These are phyloP conservation scores for Tenthredo amoena DNA, from an alignment of 2,888 invertebrate genomes.

Conservation along the genomic window DNA sequence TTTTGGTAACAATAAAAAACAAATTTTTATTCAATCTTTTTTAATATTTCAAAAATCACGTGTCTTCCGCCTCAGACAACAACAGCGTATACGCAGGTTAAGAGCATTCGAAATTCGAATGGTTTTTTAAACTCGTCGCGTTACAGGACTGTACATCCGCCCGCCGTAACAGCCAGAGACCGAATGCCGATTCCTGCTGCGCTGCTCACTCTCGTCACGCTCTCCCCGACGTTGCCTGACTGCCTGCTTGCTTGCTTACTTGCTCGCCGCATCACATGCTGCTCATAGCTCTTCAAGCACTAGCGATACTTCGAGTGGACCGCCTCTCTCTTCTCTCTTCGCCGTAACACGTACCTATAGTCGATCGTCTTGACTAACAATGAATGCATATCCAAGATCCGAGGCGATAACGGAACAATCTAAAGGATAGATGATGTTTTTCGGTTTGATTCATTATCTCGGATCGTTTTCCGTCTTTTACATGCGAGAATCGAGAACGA, in stretches of 20 bases:
- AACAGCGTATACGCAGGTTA: not conserved
- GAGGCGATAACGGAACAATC: not conserved
- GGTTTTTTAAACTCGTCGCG: slow-evolving; percentile 29
- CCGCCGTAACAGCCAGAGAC: slow-evolving; percentile 45
- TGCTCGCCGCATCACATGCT: slow-evolving; percentile 22
- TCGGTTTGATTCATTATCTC: not conserved
- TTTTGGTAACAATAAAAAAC: not conserved
- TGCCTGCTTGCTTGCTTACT: not conserved
- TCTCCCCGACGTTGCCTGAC: slow-evolving; percentile 32
- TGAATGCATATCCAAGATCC: slow-evolving; percentile 1
- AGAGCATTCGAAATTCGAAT: not conserved
- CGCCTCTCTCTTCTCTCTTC: not conserved
- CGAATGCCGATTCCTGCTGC: slow-evolving; percentile 22
- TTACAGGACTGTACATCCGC: slow-evolving; percentile 22
- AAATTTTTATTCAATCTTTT: not conserved
- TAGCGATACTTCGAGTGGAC: slow-evolving; percentile 13
- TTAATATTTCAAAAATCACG: not conserved
- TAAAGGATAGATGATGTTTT: not conserved
- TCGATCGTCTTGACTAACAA: slow-evolving; percentile 22
- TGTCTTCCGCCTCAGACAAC: not conserved
- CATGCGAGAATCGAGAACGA: too few relatives aligned
- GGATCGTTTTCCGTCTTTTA: not conserved
- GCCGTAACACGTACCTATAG: not conserved
- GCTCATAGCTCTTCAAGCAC: slow-evolving; percentile 20
- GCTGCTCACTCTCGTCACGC: slow-evolving; percentile 39